A percentile compares a stretch with the other conserved stretches of the same genome.
These are phyloP conservation scores for Centruroides sculpturatus DNA, from an alignment of 1,140 invertebrate genomes.

Conservation along the genomic window DNA sequence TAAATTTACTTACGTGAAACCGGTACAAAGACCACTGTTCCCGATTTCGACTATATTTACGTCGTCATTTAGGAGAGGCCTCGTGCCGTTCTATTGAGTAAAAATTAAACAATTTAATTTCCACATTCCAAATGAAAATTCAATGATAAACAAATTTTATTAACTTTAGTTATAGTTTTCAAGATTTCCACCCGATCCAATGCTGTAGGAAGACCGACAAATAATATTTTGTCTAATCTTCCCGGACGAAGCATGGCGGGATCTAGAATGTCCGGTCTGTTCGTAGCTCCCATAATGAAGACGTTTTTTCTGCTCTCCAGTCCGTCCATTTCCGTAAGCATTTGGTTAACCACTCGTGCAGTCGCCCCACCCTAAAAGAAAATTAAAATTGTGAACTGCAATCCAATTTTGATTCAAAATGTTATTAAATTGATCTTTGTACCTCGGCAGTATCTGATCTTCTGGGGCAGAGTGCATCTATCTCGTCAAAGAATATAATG, in stretches of 20 bases:
- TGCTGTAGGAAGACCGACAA: slow-evolving; percentile 73
- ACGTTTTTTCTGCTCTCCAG: slow-evolving; percentile 71
- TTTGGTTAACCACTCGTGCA: slow-evolving; percentile 80
- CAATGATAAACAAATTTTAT: neutral
- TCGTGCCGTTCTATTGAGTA: slow-evolving; percentile 47
- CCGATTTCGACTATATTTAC: slow-evolving; percentile 56
- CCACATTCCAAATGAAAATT: neutral
- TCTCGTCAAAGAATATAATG: slow-evolving; percentile 98
- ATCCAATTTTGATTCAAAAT: neutral
- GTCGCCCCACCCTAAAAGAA: slow-evolving; percentile 38
- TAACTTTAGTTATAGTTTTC: slow-evolving; percentile 64
- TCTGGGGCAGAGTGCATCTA: slow-evolving; percentile 90
- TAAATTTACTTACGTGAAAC: slow-evolving; percentile 44
- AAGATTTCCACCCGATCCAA: slow-evolving; percentile 78
- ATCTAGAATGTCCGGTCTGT: slow-evolving; percentile 93
- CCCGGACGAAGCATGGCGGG: slow-evolving; percentile 88
- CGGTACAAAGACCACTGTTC: slow-evolving; percentile 46
- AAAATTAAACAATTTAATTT: too few species aligned
- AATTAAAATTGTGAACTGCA: neutral
- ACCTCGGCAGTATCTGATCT: slow-evolving; percentile 56
- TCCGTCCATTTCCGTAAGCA: slow-evolving; percentile 98
- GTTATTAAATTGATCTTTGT: slow-evolving; percentile 5
- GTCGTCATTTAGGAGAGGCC: slow-evolving; percentile 54
- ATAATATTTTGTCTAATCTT: slow-evolving; percentile 82
- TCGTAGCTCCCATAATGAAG: slow-evolving; percentile 89